Percentiles rank a stretch among this genome's conserved stretches.
Evolutionary conservation across 92 coral and sea anemone species (phyloP).

Genomic region (Palythoa heliodiscus): DNA sequence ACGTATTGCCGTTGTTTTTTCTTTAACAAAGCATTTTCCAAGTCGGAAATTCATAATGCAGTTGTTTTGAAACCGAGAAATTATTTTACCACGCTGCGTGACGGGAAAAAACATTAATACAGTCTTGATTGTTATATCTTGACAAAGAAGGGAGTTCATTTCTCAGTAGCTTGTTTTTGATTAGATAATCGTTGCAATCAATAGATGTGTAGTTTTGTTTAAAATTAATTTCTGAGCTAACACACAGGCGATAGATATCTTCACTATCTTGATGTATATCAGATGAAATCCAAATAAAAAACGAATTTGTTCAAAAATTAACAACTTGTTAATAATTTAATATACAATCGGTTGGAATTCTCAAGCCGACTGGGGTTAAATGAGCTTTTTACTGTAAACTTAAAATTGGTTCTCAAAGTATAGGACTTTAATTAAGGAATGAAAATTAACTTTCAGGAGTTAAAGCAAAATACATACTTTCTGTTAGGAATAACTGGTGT

Average conservation of each 20-base stretch:
- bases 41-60: too few relatives aligned
- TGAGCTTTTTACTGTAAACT: not conserved
- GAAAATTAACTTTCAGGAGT: not conserved
- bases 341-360: not conserved
- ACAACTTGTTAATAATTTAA: not conserved
- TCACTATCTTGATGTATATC: not conserved
- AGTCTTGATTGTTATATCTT: too few relatives aligned
- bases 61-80: too few relatives aligned
- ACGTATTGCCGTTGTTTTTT: too few relatives aligned
- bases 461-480: not conserved
- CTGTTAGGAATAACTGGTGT: not conserved
- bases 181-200: too few relatives aligned
- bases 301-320: not conserved
- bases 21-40: too few relatives aligned
- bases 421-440: not conserved
- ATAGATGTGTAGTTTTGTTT: too few relatives aligned
- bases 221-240: not conserved
- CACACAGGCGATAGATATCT: not conserved
- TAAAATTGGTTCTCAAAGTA: not conserved
- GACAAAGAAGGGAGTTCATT: too few relatives aligned
- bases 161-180: too few relatives aligned
- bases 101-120: too few relatives aligned
- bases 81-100: too few relatives aligned
- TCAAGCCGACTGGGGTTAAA: not conserved
- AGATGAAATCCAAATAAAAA: not conserved